Percentiles rank a stretch among this genome's conserved stretches.
Evolutionary conservation across 1,140 invertebrate species (phyloP).

Genomic region (Apis laboriosa): DNA sequence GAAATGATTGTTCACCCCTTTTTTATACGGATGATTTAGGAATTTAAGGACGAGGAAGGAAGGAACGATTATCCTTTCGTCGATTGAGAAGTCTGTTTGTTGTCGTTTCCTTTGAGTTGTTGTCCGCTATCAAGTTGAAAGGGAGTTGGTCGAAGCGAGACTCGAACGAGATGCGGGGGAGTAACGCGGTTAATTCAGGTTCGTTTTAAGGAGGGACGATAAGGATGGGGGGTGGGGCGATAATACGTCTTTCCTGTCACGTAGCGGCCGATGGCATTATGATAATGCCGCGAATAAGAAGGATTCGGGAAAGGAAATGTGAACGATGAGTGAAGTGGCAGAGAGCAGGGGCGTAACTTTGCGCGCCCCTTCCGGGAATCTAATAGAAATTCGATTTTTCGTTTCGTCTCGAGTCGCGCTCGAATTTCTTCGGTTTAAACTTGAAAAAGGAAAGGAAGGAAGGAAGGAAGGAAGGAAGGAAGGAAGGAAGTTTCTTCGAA

Average conservation of each 20-base stretch:
- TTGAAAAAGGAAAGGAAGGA: no score
- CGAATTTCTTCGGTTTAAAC: no score
- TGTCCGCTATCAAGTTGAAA: no score
- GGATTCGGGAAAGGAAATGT: slow-evolving; percentile 72
- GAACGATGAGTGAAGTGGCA: slow-evolving; percentile 72
- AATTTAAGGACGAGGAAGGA: no score
- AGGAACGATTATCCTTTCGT: no score
- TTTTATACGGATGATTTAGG: no score
- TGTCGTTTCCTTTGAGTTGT: no score
- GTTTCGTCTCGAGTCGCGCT: slow-evolving; percentile 14
- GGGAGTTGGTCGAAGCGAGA: no score
- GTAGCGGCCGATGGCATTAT: slow-evolving; percentile 77
- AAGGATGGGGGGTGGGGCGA: slow-evolving; percentile 61
- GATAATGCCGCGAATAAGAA: slow-evolving; percentile 76
- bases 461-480: no score
- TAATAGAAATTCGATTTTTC: slow-evolving; percentile 71
- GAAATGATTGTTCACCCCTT: no score
- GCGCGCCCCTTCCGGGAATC: slow-evolving; percentile 29
- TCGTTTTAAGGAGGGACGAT: slow-evolving; percentile 63
- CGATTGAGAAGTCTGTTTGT: no score
- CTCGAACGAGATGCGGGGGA: not conserved
- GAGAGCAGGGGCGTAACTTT: slow-evolving; percentile 52
- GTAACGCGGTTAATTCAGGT: slow-evolving; percentile 66
- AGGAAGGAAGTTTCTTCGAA: no score
- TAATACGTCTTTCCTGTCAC: slow-evolving; percentile 79